Base-by-base conservation (phyloP, 2,797 vertebrate species). In the Macroramphosus scolopax region DNA sequence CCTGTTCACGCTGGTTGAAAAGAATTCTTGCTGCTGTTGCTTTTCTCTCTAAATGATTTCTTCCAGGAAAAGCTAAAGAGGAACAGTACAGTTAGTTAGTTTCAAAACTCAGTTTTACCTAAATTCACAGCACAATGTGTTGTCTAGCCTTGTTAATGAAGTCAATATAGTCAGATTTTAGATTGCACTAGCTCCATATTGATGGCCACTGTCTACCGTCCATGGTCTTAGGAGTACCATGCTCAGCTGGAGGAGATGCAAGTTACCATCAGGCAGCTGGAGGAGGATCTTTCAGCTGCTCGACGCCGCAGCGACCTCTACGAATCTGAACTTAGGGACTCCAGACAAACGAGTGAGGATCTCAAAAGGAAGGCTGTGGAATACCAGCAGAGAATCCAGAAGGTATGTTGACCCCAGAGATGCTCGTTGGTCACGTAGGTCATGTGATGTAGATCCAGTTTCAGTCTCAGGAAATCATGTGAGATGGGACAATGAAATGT, bases 211-310 rank as follows among this genome's bases (percentile, higher is more conserved):
- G 14, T 56, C 17, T 68, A 24, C 14, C 28, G 1, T 55, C 8
- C 46, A 0, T 61, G 51, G 1, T 17, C 3, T 36, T 29, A 98
- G 97, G 97, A 98, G 71, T 99, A 97, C 82, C 95, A 99, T 61
- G 95, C 97, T 58, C 97, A 99, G 83, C 88, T 99, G 59, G 96
- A 98, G 70, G 96, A 99, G 74, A 97, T 98, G 96, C 93, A 93
- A 60, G 87, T 97, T 44, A 95, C 95, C 89, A 94, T 99, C 89
- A 93, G 94, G 66, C 96, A 98, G 58, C 83, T 99, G 72, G 96
- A 99, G 78, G 97, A 99, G 72, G 95, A 99, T 70, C 92, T 99
- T 15, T 95, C 95, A 6, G 95, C 95, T 0, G 97, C 97, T 13
- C 92, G 95, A 39, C 92, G 95, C 56, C 94, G 95, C 50, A 98